Evolutionary conservation across 2,888 invertebrate genomes (phyloP).

Genomic region (Cremastinae sp.): DNA sequence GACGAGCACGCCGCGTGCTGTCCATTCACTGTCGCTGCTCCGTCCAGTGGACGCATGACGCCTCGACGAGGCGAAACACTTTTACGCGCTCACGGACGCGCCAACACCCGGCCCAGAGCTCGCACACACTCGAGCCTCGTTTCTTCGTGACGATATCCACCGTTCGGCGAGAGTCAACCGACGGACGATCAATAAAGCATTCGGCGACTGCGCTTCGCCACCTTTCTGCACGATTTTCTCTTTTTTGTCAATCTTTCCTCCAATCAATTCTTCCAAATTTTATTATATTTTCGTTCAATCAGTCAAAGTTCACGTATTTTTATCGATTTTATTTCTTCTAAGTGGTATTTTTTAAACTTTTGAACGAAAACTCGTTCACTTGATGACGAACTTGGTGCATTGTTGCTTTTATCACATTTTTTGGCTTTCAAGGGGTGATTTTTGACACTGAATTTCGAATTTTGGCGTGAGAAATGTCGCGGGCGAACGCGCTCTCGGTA

Average conservation of each 20-base stretch:
- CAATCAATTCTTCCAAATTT: neutral
- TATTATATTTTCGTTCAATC: neutral
- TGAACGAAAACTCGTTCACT: neutral
- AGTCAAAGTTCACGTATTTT: neutral
- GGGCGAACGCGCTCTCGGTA: too few relatives aligned
- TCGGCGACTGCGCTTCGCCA: constrained; percentile 78
- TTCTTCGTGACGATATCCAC: constrained; percentile 53
- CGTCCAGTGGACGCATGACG: constrained; percentile 55
- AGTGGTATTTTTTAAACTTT: neutral
- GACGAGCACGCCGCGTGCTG: constrained; percentile 48
- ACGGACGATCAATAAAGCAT: constrained; percentile 74
- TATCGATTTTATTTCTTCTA: neutral
- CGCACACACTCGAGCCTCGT: constrained; percentile 42
- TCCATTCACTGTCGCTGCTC: constrained; percentile 41
- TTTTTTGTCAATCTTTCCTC: neutral
- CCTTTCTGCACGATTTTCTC: constrained; percentile 77
- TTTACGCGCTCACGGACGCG: constrained; percentile 29
- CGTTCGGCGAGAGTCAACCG: constrained; percentile 61
- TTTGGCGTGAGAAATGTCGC: neutral
- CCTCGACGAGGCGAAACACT: constrained; percentile 56
- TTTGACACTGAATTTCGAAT: constrained; percentile 39
- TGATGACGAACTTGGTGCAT: neutral
- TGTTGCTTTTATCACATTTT: neutral
- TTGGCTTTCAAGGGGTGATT: neutral
- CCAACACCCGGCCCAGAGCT: constrained; percentile 52